Percentiles rank a stretch among this genome's conserved stretches.
These are phyloP conservation scores for cattle (Bos taurus) DNA, from an alignment of 2,113 vertebrate species.

Conservation along the genomic window ARS-UCD2.0 NC_037356.1:30223501-30224000, in stretches of 20 bases:
- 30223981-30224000: conserved; percentile 9
- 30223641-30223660: too few species aligned
- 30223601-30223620: too few species aligned
- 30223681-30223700: not conserved
- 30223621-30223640: too few species aligned
- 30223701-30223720: conserved; percentile 62
- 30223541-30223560: too few species aligned
- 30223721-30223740: conserved; percentile 78
- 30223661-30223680: too few species aligned
- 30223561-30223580: too few species aligned
- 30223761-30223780: conserved; percentile 81
- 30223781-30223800: conserved; percentile 84
- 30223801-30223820: conserved; percentile 83
- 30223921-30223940: not conserved
- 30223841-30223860: conserved; percentile 80
- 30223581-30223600: too few species aligned
- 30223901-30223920: not conserved
- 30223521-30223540: too few species aligned
- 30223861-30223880: conserved; percentile 58
- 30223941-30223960: conserved; percentile 24
- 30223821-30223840: conserved; percentile 84
- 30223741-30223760: conserved; percentile 84
- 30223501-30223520: too few species aligned
- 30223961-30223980: not conserved
- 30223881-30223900: not conserved